A percentile compares a stretch with the other conserved stretches of the same genome.
phyloP scores from a whole-genome alignment of 2,113 vertebrate species.

The Noctilio leporinus region DNA sequence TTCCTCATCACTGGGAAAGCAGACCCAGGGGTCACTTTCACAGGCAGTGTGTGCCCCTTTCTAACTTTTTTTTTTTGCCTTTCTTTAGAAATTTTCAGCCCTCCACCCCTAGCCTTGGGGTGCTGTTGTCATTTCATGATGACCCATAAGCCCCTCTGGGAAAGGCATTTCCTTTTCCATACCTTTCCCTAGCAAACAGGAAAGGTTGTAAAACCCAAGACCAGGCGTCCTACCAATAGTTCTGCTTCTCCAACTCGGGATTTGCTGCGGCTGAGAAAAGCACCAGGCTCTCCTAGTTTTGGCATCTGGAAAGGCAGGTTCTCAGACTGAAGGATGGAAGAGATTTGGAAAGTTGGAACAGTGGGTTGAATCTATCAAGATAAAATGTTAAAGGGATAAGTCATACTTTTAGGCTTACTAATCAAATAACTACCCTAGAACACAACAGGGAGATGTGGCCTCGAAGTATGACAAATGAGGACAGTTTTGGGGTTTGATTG shows the following conservation, averaged over 20 bases:
- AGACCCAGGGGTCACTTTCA: slow-evolving; percentile 28
- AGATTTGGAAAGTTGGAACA: background rate
- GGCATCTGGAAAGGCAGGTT: too few species aligned
- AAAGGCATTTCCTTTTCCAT: background rate
- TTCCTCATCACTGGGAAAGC: background rate
- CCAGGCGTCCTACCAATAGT: too few species aligned
- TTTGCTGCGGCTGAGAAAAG: background rate
- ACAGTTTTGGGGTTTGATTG: background rate
- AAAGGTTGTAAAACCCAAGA: background rate
- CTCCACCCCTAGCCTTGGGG: background rate
- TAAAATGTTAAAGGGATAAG: background rate
- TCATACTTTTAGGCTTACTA: background rate
- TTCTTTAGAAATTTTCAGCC: background rate
- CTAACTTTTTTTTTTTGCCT: background rate
- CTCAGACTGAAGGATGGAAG: background rate
- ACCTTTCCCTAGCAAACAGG: background rate
- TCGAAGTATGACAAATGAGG: background rate
- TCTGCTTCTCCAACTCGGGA: too few species aligned
- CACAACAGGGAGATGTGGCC: background rate
- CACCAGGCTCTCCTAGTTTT: background rate
- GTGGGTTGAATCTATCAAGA: background rate
- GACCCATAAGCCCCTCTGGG: background rate
- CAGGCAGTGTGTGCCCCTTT: background rate
- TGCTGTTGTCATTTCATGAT: background rate
- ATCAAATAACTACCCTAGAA: background rate